These are phyloP conservation scores for Agonopterix heracliana DNA, from an alignment of 2,888 invertebrate species.

Conservation along the genomic window DNA sequence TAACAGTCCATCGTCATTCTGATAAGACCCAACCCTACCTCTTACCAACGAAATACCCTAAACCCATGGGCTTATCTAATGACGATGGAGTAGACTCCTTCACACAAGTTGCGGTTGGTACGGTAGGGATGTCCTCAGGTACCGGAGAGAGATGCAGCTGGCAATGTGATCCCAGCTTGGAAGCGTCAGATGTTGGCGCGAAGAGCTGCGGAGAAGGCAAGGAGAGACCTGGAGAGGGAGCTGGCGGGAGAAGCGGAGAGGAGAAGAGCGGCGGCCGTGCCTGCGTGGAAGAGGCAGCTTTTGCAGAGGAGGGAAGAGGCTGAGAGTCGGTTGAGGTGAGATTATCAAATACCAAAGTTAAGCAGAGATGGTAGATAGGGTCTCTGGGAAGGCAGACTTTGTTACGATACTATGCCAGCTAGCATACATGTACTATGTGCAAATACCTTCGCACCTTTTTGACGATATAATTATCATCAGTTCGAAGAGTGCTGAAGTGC, in stretches of 20 bases:
- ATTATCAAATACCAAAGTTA: constrained; percentile 8
- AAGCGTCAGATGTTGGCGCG: constrained; percentile 96
- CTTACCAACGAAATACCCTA: neutral
- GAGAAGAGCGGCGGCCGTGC: constrained; percentile 89
- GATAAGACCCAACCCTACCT: neutral
- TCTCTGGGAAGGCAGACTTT: too few species aligned
- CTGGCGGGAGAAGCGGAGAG: constrained; percentile 89
- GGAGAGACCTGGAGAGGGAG: constrained; percentile 92
- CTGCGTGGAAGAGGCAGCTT: constrained; percentile 95
- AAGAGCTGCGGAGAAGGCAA: constrained; percentile 94
- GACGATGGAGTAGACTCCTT: constrained; percentile 6
- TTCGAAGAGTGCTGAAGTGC: too few species aligned
- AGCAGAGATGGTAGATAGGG: too few species aligned
- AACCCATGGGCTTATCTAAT: constrained; percentile 1
- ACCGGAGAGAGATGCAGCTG: constrained; percentile 91
- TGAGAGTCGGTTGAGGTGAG: constrained; percentile 85
- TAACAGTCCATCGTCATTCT: neutral
- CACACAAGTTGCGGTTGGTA: constrained; percentile 46
- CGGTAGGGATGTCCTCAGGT: constrained; percentile 80
- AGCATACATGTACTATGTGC: too few species aligned
- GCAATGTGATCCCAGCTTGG: constrained; percentile 95
- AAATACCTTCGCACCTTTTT: too few species aligned
- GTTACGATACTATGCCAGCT: too few species aligned
- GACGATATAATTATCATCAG: too few species aligned
- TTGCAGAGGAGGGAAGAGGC: constrained; percentile 87